Percentiles rank a stretch among this genome's conserved stretches.
Conservation (phyloP, 1,140 invertebrate genomes). For the Aethina tumida region DNA sequence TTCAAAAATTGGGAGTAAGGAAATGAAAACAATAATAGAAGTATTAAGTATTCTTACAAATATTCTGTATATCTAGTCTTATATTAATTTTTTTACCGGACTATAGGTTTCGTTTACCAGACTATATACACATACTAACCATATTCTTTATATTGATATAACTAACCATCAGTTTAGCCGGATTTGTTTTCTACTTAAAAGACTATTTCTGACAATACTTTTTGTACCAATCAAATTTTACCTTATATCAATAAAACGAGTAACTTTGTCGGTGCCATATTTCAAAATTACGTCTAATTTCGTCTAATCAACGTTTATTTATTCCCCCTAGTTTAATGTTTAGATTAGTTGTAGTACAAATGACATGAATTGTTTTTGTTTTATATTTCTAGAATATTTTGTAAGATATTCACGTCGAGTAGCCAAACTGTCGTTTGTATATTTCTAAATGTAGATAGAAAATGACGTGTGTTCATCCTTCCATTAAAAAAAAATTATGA, state of each 20-base stretch:
- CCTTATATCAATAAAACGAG: not conserved
- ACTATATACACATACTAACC: too few relatives aligned
- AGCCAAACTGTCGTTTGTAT: conserved; percentile 1
- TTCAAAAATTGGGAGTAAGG: too few relatives aligned
- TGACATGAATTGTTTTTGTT: conserved; percentile 1
- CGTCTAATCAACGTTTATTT: conserved; percentile 4
- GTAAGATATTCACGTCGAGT: not conserved
- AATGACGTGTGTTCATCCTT: not conserved
- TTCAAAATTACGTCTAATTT: conserved; percentile 7
- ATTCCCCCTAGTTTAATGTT: conserved; percentile 3
- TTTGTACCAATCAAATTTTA: not conserved
- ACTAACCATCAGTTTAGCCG: too few relatives aligned
- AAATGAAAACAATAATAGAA: too few relatives aligned
- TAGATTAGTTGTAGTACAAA: conserved; percentile 2
- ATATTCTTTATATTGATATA: too few relatives aligned
- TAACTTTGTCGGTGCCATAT: not conserved
- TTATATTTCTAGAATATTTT: conserved; percentile 3
- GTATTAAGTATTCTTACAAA: too few relatives aligned
- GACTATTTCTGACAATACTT: too few relatives aligned
- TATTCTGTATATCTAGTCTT: too few relatives aligned
- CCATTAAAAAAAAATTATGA: conserved; percentile 1
- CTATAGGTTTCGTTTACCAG: too few relatives aligned
- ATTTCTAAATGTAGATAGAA: conserved; percentile 2
- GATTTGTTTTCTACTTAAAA: too few relatives aligned
- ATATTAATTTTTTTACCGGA: too few relatives aligned